These are phyloP conservation scores for Tetragonisca angustula DNA, from an alignment of 2,888 invertebrate species.

Conservation along the genomic window DNA sequence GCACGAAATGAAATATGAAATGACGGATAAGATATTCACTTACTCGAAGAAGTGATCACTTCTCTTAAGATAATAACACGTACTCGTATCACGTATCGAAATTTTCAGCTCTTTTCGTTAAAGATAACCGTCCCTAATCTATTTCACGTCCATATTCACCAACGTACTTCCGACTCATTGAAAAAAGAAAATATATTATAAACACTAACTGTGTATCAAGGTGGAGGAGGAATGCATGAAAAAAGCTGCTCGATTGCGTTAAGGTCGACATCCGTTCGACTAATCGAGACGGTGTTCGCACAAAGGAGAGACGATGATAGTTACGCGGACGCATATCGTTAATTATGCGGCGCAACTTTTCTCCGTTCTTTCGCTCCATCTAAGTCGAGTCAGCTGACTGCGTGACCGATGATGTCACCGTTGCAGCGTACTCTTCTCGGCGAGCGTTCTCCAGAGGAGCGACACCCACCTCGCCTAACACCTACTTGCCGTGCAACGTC, in stretches of 20 bases:
- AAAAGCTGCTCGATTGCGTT: slow-evolving; percentile 25
- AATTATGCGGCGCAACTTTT: slow-evolving; percentile 71
- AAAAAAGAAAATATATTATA: background rate
- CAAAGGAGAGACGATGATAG: slow-evolving; percentile 44
- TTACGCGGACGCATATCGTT: slow-evolving; percentile 41
- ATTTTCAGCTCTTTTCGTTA: background rate
- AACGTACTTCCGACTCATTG: slow-evolving; percentile 49
- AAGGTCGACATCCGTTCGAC: slow-evolving; percentile 60
- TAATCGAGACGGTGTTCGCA: slow-evolving; percentile 41
- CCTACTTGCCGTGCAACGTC: slow-evolving; percentile 72
- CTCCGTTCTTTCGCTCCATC: slow-evolving; percentile 82
- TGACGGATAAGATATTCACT: too few relatives aligned
- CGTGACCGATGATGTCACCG: slow-evolving; percentile 80
- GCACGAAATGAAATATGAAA: too few relatives aligned
- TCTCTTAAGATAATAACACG: too few relatives aligned
- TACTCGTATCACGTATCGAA: too few relatives aligned
- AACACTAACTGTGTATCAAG: background rate
- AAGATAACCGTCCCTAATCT: background rate
- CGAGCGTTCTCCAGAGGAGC: slow-evolving; percentile 55
- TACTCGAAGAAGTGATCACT: too few relatives aligned
- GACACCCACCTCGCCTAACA: slow-evolving; percentile 73
- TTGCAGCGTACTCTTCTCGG: slow-evolving; percentile 74
- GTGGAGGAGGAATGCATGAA: background rate
- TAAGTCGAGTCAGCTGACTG: slow-evolving; percentile 82
- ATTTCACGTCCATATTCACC: slow-evolving; percentile 13